These are phyloP conservation scores for Autographa pulchrina DNA, from an alignment of 2,888 invertebrate species.

Conservation along the genomic window DNA sequence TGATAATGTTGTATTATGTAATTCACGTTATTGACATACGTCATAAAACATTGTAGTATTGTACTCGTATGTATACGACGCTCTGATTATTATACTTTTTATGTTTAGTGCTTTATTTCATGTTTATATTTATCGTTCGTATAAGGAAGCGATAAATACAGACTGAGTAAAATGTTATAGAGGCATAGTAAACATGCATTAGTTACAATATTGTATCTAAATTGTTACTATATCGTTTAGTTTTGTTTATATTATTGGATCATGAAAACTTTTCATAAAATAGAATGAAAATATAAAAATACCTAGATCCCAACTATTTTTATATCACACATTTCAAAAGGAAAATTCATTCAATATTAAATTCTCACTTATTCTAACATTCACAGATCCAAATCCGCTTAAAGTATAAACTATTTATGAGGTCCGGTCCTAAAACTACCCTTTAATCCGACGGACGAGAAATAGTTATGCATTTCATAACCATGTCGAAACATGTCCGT, in stretches of 20 bases:
- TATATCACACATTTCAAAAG: background rate
- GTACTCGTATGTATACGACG: background rate
- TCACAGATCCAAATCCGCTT: conserved; percentile 2
- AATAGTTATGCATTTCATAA: conserved; percentile 52
- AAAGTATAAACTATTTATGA: conserved; percentile 13
- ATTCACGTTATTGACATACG: background rate
- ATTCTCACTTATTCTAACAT: background rate
- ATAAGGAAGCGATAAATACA: background rate
- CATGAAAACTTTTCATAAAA: too few species aligned
- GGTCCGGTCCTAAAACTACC: background rate
- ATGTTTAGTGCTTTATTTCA: background rate
- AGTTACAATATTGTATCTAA: too few species aligned
- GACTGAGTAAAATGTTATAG: too few species aligned
- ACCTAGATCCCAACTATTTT: background rate
- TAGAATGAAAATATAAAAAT: too few species aligned
- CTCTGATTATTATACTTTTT: background rate
- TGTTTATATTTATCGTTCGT: background rate
- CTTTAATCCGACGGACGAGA: conserved; percentile 19
- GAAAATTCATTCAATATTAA: background rate
- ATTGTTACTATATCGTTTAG: too few species aligned
- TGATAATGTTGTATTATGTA: background rate
- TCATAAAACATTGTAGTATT: background rate
- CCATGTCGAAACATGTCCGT: conserved; percentile 48
- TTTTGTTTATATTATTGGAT: too few species aligned
- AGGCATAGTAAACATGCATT: too few species aligned